A percentile compares a stretch with the other conserved stretches of the same genome.
phyloP scores from a whole-genome alignment of 2,113 vertebrate species.

The Cervus canadensis region DNA sequence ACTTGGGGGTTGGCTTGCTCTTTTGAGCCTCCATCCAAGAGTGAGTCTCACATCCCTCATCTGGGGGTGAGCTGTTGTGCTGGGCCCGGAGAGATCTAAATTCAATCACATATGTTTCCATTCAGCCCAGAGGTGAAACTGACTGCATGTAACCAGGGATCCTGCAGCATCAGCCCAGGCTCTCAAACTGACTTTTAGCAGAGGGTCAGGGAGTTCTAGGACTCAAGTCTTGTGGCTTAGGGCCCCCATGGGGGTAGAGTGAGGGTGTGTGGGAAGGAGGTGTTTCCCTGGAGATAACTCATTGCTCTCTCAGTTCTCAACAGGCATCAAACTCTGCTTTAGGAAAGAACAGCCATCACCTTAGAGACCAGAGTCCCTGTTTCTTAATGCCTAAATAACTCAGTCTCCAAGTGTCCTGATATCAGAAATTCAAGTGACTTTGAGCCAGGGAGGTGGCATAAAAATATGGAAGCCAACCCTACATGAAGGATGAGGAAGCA shows the following conservation, averaged over 20 bases:
- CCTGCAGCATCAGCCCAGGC: not conserved
- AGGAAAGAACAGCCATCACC: not conserved
- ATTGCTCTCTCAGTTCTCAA: not conserved
- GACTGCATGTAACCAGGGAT: not conserved
- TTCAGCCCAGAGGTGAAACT: not conserved
- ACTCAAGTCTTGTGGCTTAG: not conserved
- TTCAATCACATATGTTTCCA: not conserved
- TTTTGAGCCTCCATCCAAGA: conserved; percentile 17
- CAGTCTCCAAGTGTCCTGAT: not conserved
- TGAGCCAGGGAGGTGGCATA: not conserved
- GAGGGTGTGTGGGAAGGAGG: not conserved
- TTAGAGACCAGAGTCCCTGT: not conserved
- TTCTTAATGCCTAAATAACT: not conserved
- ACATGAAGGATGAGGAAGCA: not conserved
- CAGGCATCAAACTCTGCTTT: not conserved
- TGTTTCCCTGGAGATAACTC: not conserved
- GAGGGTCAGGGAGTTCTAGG: not conserved
- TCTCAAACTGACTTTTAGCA: not conserved
- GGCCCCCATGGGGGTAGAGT: not conserved
- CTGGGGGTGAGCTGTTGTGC: conserved; percentile 7
- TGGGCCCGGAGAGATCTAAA: not conserved
- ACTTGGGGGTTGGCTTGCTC: conserved; percentile 18
- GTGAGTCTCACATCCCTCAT: not conserved
- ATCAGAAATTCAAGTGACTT: not conserved
- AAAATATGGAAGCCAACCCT: not conserved